Evolutionary conservation across 2,888 invertebrate species (phyloP), one percentile per base, ranked within the genome.

Genomic region (Meteorus colon): DNA sequence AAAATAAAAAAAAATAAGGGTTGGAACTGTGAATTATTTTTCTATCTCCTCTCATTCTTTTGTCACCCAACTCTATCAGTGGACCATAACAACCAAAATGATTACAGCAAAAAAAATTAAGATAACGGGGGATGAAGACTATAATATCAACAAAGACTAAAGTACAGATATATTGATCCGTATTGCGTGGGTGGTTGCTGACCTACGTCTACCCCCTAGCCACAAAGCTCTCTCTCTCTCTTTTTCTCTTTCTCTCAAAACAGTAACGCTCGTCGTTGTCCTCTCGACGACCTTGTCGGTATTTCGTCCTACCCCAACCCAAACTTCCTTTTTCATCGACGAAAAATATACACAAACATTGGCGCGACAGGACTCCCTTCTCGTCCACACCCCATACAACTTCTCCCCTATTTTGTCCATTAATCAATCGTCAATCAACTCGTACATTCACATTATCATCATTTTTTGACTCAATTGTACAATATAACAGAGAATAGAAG

Each of bases 271-370:
- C 68, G 27, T 67, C 73, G 74, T 74, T 83, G 86, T 84, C 86
- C 86, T 86, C 80, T 82, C 82, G 71, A 82, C 85, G 85, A 86
- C 87, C 88, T 87, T 87, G 79, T 82, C 77, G 81, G 82, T 24
- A 69, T 73, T 81, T 80, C 82, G 86, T 85, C 87, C 87, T 88
- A 87, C 86, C 87, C 87, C 86, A 88, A 87, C 84, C 82, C 45
- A 63, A 60, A 70, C 66, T 67, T 84, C 82, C 80, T 80, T 82
- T 82, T 82, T 73, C 83, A 77, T 78, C 81, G 81, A 77, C 82
- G 84, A 85, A 84, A 82, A 81, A 55, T 8, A 19, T 2, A 55
- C n/a, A 55, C 0, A 55, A 1, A 55, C 19, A 55, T 48, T 8
- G n/a, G 10, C n/a, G 19, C 55, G 55, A 55, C 55, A 55, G 1